Base-by-base conservation (phyloP, 2,888 invertebrate genomes). In the Beris morrisii region DNA sequence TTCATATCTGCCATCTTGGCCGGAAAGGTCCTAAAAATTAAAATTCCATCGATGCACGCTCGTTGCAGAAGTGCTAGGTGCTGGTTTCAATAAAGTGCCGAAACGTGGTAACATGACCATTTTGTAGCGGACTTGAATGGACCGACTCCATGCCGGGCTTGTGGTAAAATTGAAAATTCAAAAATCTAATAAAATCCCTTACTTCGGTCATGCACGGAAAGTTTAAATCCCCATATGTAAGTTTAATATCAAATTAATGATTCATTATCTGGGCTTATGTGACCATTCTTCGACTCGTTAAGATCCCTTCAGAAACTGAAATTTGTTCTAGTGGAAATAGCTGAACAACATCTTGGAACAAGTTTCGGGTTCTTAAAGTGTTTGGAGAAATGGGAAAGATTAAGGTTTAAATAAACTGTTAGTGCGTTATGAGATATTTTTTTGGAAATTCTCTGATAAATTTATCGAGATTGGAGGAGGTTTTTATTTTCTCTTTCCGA, bases 221-320 rank as follows among this genome's bases (percentile, higher is more conserved):
- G 48, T n/a, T 28, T 28, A 58, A 58, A 58, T 30, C 48, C n/a
- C 48, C 11, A 48, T 59, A 48, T 9, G 38, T 38, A 22, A 22
- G 31, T 48, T 11, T 59, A 48, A 59, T 59, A 59, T 48, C 31
- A 48, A 59, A 48, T 59, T 59, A 59, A 59, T 59, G 59, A 59
- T 48, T 59, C 59, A 59, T 59, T 59, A 59, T 59, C 48, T 30
- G 48, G 48, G 48, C 59, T 59, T 59, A 59, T 59, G 59, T 59
- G 59, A 59, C 30, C 59, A 58, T 12, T 30, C 58, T 46, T 9
- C 13, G 31, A 48, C 9, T 38, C 38, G 38, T 38, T 38, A 9
- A 22, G 22, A 22, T 22, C 22, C 22, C 22, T 22, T 22, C 22
- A 22, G 22, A 22, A 22, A 22, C 22, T 22, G 22, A 22, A 22